Conservation (phyloP, 2,113 vertebrate species). For the Zingel zingel region DNA sequence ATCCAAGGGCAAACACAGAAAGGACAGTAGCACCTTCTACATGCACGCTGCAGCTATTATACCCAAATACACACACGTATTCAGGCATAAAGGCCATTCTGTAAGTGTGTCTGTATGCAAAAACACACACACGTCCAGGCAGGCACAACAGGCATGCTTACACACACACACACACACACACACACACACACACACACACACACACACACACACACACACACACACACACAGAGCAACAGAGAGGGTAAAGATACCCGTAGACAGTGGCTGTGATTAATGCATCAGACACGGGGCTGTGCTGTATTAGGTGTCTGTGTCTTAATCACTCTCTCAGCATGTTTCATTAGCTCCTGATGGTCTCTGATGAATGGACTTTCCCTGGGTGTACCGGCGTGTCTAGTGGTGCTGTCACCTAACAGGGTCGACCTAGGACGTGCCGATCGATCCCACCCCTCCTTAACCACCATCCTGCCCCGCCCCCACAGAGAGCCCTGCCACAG, state of each 20-base stretch:
- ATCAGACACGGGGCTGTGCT: constrained; percentile 56
- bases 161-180: constrained; percentile 5
- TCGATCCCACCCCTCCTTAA: constrained; percentile 46
- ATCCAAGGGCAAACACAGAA: constrained; percentile 53
- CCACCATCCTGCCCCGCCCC: neutral
- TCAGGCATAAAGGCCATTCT: constrained; percentile 2
- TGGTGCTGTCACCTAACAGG: constrained; percentile 48
- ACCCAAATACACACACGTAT: constrained; percentile 33
- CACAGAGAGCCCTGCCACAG: constrained; percentile 20
- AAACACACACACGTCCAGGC: constrained; percentile 24
- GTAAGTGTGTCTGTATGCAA: constrained; percentile 5
- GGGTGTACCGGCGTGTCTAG: constrained; percentile 50
- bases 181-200: constrained; percentile 24
- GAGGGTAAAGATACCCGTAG: constrained; percentile 51
- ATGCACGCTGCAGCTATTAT: constrained; percentile 30
- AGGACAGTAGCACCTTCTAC: constrained; percentile 38
- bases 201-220: constrained; percentile 30
- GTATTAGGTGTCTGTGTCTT: constrained; percentile 77
- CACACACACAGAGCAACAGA: constrained; percentile 28
- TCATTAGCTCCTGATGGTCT: constrained; percentile 80
- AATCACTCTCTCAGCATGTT: constrained; percentile 81
- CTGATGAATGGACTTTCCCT: constrained; percentile 73
- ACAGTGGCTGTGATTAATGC: constrained; percentile 79
- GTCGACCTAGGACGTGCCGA: constrained; percentile 50
- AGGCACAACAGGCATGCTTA: constrained; percentile 8